Percentiles rank a stretch among this genome's conserved stretches.
phyloP scores from a whole-genome alignment of 2,797 vertebrate genomes.

The Mastacembelus armatus region DNA sequence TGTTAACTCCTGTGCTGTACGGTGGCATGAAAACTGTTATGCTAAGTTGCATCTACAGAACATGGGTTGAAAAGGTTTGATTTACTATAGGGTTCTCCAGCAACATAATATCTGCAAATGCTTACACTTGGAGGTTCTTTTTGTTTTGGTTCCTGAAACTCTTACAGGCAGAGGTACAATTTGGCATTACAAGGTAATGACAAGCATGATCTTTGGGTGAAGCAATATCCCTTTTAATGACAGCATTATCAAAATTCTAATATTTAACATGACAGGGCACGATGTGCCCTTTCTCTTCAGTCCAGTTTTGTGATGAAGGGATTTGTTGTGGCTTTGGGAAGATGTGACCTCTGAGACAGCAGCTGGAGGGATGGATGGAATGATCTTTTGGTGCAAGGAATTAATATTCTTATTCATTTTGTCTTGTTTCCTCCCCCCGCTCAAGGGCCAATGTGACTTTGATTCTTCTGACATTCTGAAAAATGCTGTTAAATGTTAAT shows the following conservation, averaged over 20 bases:
- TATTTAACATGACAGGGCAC: slow-evolving; percentile 37
- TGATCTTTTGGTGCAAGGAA: slow-evolving; percentile 72
- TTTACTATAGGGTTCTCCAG: too few relatives aligned
- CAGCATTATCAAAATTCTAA: slow-evolving; percentile 45
- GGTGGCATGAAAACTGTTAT: too few relatives aligned
- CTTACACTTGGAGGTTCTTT: too few relatives aligned
- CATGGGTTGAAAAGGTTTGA: too few relatives aligned
- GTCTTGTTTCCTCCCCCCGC: slow-evolving; percentile 55
- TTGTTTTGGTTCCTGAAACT: background rate
- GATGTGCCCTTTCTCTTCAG: slow-evolving; percentile 61
- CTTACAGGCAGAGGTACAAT: background rate
- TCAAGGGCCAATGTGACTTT: slow-evolving; percentile 66
- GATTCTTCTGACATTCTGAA: slow-evolving; percentile 74
- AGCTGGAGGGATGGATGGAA: slow-evolving; percentile 50
- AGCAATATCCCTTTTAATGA: slow-evolving; percentile 53
- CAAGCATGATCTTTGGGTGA: slow-evolving; percentile 12
- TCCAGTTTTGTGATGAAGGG: slow-evolving; percentile 64
- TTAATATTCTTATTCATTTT: slow-evolving; percentile 76
- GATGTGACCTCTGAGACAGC: slow-evolving; percentile 69
- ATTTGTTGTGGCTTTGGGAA: slow-evolving; percentile 71
- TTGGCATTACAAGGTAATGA: slow-evolving; percentile 18
- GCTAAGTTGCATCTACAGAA: too few relatives aligned
- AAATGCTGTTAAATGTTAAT: slow-evolving; percentile 80
- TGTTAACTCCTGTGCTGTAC: too few relatives aligned
- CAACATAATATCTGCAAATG: too few relatives aligned